Base-by-base conservation (phyloP, 35 echinoderm and acorn worm species). In the Apostichopus parvimensis region DNA sequence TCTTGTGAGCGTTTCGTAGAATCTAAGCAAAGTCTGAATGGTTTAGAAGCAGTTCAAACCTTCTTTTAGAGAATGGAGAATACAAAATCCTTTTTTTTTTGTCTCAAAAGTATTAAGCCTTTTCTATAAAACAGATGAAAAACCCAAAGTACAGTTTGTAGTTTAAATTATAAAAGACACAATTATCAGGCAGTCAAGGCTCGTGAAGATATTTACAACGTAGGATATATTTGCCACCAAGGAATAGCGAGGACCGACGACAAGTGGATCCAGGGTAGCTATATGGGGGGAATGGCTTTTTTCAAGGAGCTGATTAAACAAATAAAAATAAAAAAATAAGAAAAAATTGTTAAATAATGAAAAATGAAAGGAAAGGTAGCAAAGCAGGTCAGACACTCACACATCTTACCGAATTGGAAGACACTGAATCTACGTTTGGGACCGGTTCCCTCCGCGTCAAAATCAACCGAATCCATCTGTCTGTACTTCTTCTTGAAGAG, bases 391-490 rank as follows among this genome's bases (percentile, higher is more conserved):
- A 88, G 86, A 88, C 86, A 91, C 89, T 91, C 89, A 91, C 71
- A 91, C 25, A 94, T 80, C 96, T 88, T 92, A 99, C 97, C 97
- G 57, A 99, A 96, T 87, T 96, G 93, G 92, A 99, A 99, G 53
- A 99, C 97, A 90, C 97, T 99, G 88, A 99, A 96, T 21, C 93
- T 94, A 13, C 95, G 87, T 58, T 93, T 96, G 14, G 91, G 90
- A 8, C 90, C 76, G 20, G 87, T 87, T n/a, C 78, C 87, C 13
- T 96, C 93, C 14, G 90, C 77, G 23, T 92, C 86, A 56, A 92
- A 87, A n/a, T 95, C 95, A 6, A 86, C 93, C 20, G 80, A 77
- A 53, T 86, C 89, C 64, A 79, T 83, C 9, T 77, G 75, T 26
- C 85, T 45, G 53, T 93, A 93, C 14, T 99, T 99, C 80, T 93